These are phyloP conservation scores for Drosophila meridiana DNA, from an alignment of 2,888 invertebrate species.

Conservation along the genomic window DNA sequence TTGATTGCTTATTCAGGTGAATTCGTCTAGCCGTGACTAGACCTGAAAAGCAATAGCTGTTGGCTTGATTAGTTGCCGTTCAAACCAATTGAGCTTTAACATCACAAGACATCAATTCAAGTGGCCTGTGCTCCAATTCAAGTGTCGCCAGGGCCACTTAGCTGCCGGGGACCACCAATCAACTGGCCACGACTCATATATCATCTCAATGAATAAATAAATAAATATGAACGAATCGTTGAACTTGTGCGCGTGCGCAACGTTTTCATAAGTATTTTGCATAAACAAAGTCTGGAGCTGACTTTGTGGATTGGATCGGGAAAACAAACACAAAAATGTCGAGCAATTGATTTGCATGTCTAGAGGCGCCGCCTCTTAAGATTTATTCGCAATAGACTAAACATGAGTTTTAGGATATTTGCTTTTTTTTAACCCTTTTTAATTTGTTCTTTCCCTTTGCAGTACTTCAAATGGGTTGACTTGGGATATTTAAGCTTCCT, in stretches of 20 bases:
- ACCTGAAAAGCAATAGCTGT: background rate
- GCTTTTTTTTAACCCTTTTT: background rate
- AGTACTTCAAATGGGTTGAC: constrained; percentile 86
- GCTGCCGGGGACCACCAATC: constrained; percentile 39
- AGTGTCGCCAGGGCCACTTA: constrained; percentile 16
- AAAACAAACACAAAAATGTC: constrained; percentile 39
- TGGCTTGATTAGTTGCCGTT: background rate
- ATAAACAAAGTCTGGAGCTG: constrained; percentile 30
- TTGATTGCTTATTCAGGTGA: background rate
- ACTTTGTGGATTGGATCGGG: constrained; percentile 16
- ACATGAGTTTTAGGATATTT: background rate
- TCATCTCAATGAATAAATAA: constrained; percentile 28
- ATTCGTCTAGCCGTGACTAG: background rate
- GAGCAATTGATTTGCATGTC: constrained; percentile 3
- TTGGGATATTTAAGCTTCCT: constrained; percentile 84
- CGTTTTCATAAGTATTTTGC: constrained; percentile 24
- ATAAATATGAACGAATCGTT: constrained; percentile 2
- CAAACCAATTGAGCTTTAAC: constrained; percentile 25
- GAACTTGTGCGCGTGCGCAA: constrained; percentile 58
- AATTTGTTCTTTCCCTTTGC: constrained; percentile 54
- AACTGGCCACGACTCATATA: constrained; percentile 51
- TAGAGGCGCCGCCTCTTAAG: constrained; percentile 29
- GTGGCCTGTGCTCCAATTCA: constrained; percentile 30
- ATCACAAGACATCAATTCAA: constrained; percentile 27
- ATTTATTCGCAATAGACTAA: constrained; percentile 20